Evolutionary conservation across 2,797 vertebrate genomes (phyloP).

Genomic region (Ciconia nigra): DNA sequence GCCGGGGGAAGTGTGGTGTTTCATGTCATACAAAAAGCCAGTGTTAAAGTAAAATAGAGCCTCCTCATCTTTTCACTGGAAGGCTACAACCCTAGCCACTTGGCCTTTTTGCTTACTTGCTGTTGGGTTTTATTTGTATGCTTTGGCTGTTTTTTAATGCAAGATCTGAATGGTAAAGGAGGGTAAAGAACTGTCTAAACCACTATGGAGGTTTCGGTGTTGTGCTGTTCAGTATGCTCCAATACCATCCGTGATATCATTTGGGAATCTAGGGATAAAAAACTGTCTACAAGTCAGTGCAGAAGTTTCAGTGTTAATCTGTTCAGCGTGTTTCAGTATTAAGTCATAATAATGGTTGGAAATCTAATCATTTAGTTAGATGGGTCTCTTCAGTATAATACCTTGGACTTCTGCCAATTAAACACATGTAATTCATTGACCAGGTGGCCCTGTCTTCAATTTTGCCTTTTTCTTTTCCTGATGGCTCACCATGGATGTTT

Average conservation of each 20-base stretch:
- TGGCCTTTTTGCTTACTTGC: not conserved
- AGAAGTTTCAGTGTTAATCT: not conserved
- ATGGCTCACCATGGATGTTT: not conserved
- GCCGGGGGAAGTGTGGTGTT: not conserved
- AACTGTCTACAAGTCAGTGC: not conserved
- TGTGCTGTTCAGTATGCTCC: not conserved
- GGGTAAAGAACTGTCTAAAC: not conserved
- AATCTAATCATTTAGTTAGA: slow-evolving; percentile 12
- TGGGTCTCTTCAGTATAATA: not conserved
- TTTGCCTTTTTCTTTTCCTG: not conserved
- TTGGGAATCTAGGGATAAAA: not conserved
- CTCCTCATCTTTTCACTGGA: not conserved
- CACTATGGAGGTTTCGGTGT: not conserved
- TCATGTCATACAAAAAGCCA: not conserved
- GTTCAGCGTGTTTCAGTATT: not conserved
- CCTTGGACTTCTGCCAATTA: not conserved
- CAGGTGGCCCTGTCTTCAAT: not conserved
- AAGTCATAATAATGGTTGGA: not conserved
- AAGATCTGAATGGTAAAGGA: not conserved
- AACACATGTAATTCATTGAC: slow-evolving; percentile 11
- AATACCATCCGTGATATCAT: not conserved
- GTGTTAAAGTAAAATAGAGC: not conserved
- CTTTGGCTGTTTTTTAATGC: not conserved
- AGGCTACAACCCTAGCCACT: not conserved
- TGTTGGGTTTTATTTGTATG: not conserved